Base-by-base conservation (phyloP, 2,888 invertebrate species). In the Cistogaster globosa region DNA sequence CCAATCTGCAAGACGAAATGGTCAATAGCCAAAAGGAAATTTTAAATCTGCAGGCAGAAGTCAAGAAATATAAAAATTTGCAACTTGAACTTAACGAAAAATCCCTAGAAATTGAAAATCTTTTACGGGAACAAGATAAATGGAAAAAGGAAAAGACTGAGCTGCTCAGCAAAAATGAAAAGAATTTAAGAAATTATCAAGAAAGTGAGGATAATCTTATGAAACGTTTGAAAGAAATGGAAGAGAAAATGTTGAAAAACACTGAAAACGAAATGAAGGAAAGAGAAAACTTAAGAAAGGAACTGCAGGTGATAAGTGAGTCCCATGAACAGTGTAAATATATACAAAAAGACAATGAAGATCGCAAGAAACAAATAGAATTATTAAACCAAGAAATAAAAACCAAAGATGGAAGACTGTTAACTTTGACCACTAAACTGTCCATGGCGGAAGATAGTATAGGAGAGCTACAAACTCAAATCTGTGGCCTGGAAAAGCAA, bases 381-480 rank as follows among this genome's bases (percentile, higher is more conserved):
- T 93, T 93, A 80, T 90, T 95, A 51, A 94, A 94, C 88, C 93
- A 94, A 16, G 93, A 94, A 45, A 88, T 96, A 0, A 94, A 93
- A 81, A 94, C 94, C 63, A 94, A 94, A 88, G 95, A 95, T 53
- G 88, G 93, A 92, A 90, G 93, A 91, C 86, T 93, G 91, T 26
- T 88, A 90, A 88, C 91, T 18, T 78, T 91, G 12, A 76, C 84
- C 4, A 86, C 86, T 0, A 89, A 90, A 55, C 75, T 92, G 0
- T 77, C 88, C 11, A 85, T 88, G 36, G 89, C 90, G 0, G 89
- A 90, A 84, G 87, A 89, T 72, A 87, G 87, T 63, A 88, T 85
- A 12, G 83, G 65, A 0, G 89, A 89, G 72, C 93, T 94, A 87
- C 93, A 94, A 87, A 89, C 93, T 79, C 93, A 94, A 45, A 93